Conservation (phyloP, 2,113 vertebrate species). For the Lutjanus erythropterus region DNA sequence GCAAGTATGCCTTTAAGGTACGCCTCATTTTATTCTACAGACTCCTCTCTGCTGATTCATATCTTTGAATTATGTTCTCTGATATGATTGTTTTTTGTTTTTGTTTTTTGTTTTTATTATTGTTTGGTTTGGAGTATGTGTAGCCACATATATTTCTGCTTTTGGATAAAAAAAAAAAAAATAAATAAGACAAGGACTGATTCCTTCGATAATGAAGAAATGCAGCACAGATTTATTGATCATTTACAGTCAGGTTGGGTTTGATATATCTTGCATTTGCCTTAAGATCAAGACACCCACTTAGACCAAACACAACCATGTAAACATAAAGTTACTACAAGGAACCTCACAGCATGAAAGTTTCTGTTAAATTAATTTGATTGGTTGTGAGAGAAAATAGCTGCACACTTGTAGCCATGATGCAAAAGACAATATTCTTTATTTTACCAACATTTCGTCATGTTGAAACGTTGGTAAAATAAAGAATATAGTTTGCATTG, state of each 20-base stretch:
- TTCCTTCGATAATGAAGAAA: not conserved
- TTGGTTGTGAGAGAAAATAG: too few relatives aligned
- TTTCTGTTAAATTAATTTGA: too few relatives aligned
- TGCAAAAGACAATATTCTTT: too few relatives aligned
- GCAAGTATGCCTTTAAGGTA: constrained; percentile 98
- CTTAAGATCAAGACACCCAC: too few relatives aligned
- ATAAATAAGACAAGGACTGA: not conserved
- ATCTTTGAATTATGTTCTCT: not conserved
- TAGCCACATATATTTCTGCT: not conserved
- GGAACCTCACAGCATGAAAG: not conserved
- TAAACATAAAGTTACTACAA: not conserved
- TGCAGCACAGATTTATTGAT: not conserved
- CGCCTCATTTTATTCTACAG: constrained; percentile 6
- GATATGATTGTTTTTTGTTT: not conserved
- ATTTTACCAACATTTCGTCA: too few relatives aligned
- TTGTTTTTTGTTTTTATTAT: not conserved
- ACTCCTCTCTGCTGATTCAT: not conserved
- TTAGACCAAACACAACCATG: not conserved
- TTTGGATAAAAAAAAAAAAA: not conserved
- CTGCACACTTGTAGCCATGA: too few relatives aligned
- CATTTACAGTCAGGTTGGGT: not conserved
- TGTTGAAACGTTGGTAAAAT: too few relatives aligned
- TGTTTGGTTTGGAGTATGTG: not conserved
- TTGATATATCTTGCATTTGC: too few relatives aligned
- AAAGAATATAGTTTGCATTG: too few relatives aligned